Base-by-base conservation (phyloP, 2,797 vertebrate species). In the Toxotes lorentzi region DNA sequence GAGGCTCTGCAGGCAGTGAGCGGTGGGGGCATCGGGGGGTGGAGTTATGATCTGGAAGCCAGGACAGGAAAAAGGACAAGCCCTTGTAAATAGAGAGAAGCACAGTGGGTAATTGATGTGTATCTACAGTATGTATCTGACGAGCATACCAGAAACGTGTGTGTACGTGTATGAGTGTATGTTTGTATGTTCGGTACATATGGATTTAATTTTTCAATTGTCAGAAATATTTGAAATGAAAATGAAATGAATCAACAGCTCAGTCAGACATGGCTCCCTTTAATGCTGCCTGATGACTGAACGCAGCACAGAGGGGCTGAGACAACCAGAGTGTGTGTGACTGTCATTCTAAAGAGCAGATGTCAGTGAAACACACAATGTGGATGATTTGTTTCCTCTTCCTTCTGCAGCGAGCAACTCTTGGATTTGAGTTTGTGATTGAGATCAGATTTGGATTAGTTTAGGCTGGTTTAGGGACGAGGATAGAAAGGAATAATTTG, bases 21-120 rank as follows among this genome's bases (percentile, higher is more conserved):
- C 62, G 72, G 63, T 10, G 73, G 75, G 62, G 63, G 76, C 12
- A 2, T 50, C 0, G 67, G 61, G 76, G 74, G 88, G 87, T 56
- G 89, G 90, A 90, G 86, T 87, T 91, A 91, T 85, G 89, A 88
- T 93, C 81, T 84, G 64, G 81, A 85, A 91, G 83, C 73, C 27
- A 30, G 66, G 78, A 89, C 87, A 89, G 83, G 84, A 87, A 89
- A 82, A 94, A 89, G 90, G 91, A 94, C 91, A 88, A 92, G 76
- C 75, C 74, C 83, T 90, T 53, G 78, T 89, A 91, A 93, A 92
- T 81, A 88, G 64, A 84, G 11, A 78, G 66, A 72, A 69, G 76
- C 48, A 60, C 67, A 76, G n/a, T 1, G 5, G 76, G 62, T 14
- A 30, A 19, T 27, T 75, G 85, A 78, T 81, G 69, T 60, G 73